Conservation (phyloP, 2,113 vertebrate species). For the Seriola rivoliana region DNA sequence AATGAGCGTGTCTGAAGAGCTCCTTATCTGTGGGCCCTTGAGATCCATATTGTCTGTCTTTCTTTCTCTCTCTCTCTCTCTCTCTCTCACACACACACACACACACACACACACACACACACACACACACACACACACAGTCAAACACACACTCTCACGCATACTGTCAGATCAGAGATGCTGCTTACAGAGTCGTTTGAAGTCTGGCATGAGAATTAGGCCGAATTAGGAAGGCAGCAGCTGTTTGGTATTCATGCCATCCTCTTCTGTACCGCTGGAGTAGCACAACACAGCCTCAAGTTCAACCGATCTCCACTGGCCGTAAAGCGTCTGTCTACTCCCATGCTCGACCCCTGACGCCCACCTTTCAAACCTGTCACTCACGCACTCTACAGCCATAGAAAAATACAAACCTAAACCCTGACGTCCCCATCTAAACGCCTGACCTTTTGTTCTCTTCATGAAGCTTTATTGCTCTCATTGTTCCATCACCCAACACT, state of each 20-base stretch:
- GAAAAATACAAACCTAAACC: neutral
- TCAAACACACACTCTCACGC: conserved; percentile 13
- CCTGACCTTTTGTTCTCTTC: conserved; percentile 63
- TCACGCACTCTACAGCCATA: conserved; percentile 36
- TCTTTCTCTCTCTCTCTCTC: conserved; percentile 25
- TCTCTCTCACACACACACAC: conserved; percentile 29
- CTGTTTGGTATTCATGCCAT: conserved; percentile 78
- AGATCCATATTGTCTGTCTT: conserved; percentile 53
- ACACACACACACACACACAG: conserved; percentile 31
- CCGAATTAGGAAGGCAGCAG: conserved; percentile 59
- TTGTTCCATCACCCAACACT: conserved; percentile 35
- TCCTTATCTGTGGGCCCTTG: conserved; percentile 56
- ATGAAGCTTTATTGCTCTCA: conserved; percentile 42
- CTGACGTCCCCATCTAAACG: conserved; percentile 32
- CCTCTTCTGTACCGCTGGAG: conserved; percentile 21
- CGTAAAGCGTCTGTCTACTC: conserved; percentile 14
- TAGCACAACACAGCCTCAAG: conserved; percentile 33
- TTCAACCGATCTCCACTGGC: conserved; percentile 35
- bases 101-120: conserved; percentile 26
- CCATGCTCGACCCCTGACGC: conserved; percentile 40
- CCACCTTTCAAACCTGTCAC: conserved; percentile 58
- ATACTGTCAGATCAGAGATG: conserved; percentile 44
- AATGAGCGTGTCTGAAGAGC: conserved; percentile 62
- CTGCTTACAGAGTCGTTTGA: conserved; percentile 58
- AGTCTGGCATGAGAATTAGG: conserved; percentile 70